phyloP scores from a whole-genome alignment of 2,113 vertebrate genomes.

The Ctenomys sociabilis region DNA sequence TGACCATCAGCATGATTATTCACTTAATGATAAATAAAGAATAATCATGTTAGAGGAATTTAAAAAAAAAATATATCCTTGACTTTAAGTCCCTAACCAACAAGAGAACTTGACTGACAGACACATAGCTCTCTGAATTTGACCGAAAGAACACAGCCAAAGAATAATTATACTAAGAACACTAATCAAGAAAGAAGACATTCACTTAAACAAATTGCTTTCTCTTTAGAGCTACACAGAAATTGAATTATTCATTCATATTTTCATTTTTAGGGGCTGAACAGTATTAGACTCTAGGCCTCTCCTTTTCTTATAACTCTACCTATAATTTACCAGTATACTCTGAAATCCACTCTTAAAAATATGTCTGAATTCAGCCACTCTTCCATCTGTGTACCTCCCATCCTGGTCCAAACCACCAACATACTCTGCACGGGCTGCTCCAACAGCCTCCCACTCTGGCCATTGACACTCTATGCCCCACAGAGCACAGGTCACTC shows the following conservation, averaged over 20 bases:
- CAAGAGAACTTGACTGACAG: background rate
- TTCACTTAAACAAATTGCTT: background rate
- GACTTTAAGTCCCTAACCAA: background rate
- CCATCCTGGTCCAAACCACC: background rate
- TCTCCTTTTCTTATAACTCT: background rate
- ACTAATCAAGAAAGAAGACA: background rate
- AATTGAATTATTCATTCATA: background rate
- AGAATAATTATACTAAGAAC: background rate
- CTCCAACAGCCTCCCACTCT: background rate
- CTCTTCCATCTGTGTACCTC: background rate
- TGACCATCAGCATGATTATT: background rate
- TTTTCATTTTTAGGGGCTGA: background rate
- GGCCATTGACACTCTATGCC: background rate
- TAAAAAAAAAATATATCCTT: background rate
- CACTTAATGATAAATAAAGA: background rate
- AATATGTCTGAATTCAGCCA: background rate
- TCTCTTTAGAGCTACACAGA: background rate
- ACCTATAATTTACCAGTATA: background rate
- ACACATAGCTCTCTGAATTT: background rate
- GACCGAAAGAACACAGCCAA: background rate
- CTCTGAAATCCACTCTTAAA: background rate
- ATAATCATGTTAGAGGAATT: background rate
- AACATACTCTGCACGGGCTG: background rate
- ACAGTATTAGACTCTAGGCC: background rate
- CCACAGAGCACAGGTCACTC: background rate